A percentile compares a stretch with the other conserved stretches of the same genome.
Conservation (phyloP, 2,797 vertebrate species). For the Mormyrops boulengeri region DNA sequence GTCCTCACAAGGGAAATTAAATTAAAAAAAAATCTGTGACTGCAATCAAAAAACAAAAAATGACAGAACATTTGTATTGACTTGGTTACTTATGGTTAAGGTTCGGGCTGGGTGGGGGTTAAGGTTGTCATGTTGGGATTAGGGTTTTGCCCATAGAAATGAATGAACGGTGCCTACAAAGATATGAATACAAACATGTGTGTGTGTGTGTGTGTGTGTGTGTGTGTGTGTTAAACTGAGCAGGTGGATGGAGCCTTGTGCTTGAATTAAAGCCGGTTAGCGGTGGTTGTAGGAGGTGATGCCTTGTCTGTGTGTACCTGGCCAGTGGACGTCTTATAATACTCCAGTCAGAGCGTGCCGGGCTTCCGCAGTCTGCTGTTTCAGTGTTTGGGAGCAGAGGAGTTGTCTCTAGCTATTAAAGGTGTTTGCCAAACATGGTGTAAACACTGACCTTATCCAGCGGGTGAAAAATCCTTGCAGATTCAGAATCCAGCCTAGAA, state of each 20-base stretch:
- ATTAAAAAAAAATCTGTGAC: background rate
- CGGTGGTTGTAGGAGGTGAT: background rate
- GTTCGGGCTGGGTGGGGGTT: background rate
- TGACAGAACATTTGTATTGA: background rate
- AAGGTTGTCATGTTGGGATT: background rate
- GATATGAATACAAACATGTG: background rate
- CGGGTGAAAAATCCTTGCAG: background rate
- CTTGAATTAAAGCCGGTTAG: background rate
- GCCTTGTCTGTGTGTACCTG: background rate
- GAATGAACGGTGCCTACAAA: background rate
- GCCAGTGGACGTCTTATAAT: background rate
- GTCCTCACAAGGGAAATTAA: too few relatives aligned
- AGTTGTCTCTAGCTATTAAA: background rate
- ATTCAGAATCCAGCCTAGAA: background rate
- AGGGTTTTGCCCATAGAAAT: background rate
- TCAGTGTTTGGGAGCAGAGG: background rate
- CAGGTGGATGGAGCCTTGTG: background rate
- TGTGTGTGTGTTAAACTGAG: background rate
- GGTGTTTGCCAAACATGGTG: background rate
- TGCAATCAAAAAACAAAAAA: background rate
- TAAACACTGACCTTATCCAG: background rate
- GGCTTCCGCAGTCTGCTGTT: background rate
- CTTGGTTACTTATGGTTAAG: background rate
- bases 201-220: background rate
- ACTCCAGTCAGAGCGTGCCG: background rate